phyloP scores from a whole-genome alignment of 2,113 vertebrate genomes.

The Neogobius melanostomus region DNA sequence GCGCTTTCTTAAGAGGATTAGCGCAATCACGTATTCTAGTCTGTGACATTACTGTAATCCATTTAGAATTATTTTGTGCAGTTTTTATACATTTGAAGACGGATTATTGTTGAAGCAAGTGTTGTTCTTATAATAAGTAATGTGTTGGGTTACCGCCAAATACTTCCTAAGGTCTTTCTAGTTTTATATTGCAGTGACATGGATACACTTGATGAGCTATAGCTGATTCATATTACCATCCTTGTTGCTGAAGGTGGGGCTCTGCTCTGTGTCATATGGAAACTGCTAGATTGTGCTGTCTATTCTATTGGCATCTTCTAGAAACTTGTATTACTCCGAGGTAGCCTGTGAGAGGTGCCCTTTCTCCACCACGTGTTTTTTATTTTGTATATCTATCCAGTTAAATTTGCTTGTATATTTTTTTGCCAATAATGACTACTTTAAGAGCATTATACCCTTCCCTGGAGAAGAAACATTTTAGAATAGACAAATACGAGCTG shows the following conservation, averaged over 20 bases:
- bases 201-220: not conserved
- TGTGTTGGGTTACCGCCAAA: not conserved
- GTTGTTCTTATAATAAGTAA: not conserved
- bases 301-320: slow-evolving; percentile 72
- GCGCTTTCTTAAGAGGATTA: too few relatives aligned
- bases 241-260: slow-evolving; percentile 24
- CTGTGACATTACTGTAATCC: too few relatives aligned
- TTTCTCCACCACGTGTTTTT: not conserved
- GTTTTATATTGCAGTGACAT: not conserved
- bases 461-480: too few relatives aligned
- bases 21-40: too few relatives aligned
- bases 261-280: slow-evolving; percentile 21
- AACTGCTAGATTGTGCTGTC: slow-evolving; percentile 42
- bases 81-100: slow-evolving; percentile 3
- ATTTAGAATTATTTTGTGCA: not conserved
- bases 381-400: too few relatives aligned
- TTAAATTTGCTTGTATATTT: too few relatives aligned
- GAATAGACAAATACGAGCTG: too few relatives aligned
- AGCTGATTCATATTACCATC: slow-evolving; percentile 6
- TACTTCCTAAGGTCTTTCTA: too few relatives aligned
- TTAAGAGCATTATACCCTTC: too few relatives aligned
- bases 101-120: slow-evolving; percentile 9
- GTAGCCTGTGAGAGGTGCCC: slow-evolving; percentile 57
- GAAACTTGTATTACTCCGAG: slow-evolving; percentile 56
- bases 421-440: too few relatives aligned